Conservation (phyloP, 2,113 vertebrate species). For the Apodemus sylvaticus region DNA sequence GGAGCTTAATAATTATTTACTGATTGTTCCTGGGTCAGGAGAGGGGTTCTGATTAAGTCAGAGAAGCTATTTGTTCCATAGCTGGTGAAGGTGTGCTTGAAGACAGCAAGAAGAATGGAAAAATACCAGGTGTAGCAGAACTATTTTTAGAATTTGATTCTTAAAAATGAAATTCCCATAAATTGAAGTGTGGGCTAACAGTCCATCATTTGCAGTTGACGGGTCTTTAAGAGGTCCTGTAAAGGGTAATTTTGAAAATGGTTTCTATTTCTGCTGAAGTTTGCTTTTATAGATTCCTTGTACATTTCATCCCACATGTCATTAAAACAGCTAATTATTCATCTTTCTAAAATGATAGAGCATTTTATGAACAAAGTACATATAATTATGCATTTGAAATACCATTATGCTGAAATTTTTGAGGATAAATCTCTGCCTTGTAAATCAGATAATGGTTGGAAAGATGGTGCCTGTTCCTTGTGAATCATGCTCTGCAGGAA, state of each 20-base stretch:
- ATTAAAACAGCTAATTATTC: slow-evolving; percentile 58
- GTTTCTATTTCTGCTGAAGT: slow-evolving; percentile 42
- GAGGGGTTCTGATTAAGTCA: slow-evolving; percentile 88
- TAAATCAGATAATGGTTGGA: slow-evolving; percentile 26
- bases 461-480: background rate
- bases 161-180: slow-evolving; percentile 56
- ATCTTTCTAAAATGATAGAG: slow-evolving; percentile 26
- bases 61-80: slow-evolving; percentile 88
- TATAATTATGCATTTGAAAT: slow-evolving; percentile 58
- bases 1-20: slow-evolving; percentile 90
- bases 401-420: slow-evolving; percentile 36
- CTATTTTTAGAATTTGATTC: slow-evolving; percentile 74
- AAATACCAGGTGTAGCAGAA: slow-evolving; percentile 83
- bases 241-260: slow-evolving; percentile 20
- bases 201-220: background rate
- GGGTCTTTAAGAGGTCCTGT: background rate
- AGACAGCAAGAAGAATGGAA: slow-evolving; percentile 84
- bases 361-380: slow-evolving; percentile 48
- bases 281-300: slow-evolving; percentile 35
- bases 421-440: slow-evolving; percentile 32
- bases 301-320: slow-evolving; percentile 9
- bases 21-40: slow-evolving; percentile 86
- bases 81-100: slow-evolving; percentile 84
- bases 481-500: slow-evolving; percentile 12
- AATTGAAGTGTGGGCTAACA: slow-evolving; percentile 2